phyloP scores from a whole-genome alignment of 2,113 vertebrate genomes.

The Emberiza fucata region DNA sequence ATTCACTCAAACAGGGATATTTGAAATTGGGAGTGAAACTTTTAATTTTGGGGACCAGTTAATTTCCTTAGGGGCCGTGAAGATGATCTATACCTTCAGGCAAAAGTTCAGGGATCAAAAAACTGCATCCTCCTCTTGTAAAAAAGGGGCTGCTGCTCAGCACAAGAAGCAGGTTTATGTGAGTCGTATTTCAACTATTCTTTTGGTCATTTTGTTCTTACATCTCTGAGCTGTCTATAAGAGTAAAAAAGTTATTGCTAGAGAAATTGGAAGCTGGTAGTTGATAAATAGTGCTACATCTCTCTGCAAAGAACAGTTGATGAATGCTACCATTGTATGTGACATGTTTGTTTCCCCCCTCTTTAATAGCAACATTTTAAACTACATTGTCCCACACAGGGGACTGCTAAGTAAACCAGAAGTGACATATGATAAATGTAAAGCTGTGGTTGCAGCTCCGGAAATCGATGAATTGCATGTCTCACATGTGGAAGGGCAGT shows the following conservation, averaged over 20 bases:
- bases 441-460: constrained; percentile 38
- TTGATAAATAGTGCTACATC: not conserved
- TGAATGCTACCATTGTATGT: constrained; percentile 11
- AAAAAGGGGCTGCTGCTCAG: not conserved
- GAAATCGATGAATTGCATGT: constrained; percentile 66
- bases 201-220: constrained; percentile 11
- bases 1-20: not conserved
- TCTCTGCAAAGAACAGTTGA: not conserved
- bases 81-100: not conserved
- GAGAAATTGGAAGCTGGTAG: not conserved
- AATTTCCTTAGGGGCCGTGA: not conserved
- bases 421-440: constrained; percentile 70
- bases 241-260: not conserved
- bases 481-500: constrained; percentile 50
- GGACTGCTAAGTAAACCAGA: constrained; percentile 56
- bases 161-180: not conserved
- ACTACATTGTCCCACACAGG: constrained; percentile 20
- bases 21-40: not conserved
- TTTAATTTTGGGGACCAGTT: not conserved
- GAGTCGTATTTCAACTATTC: not conserved
- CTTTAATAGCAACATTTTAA: constrained; percentile 37
- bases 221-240: not conserved
- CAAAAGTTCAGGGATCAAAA: not conserved
- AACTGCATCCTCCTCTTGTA: not conserved
- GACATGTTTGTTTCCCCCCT: not conserved